phyloP scores from a whole-genome alignment of 2,888 invertebrate genomes.

The Machimus atricapillus region DNA sequence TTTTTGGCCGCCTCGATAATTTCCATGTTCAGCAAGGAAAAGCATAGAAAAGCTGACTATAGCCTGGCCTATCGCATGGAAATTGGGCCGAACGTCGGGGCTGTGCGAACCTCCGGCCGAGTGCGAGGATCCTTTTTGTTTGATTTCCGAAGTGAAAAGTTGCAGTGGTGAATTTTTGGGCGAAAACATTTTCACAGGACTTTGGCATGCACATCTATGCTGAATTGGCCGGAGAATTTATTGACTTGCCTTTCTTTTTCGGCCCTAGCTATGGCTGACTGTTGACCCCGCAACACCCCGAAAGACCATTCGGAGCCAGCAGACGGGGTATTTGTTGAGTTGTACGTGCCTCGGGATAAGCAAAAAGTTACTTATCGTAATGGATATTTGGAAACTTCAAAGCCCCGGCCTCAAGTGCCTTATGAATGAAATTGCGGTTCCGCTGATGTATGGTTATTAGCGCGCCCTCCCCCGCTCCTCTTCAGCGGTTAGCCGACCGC shows the following conservation, averaged over 20 bases:
- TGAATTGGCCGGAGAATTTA: conserved; percentile 27
- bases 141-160: conserved; percentile 32
- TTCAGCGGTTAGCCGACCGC: not conserved
- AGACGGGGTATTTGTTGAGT: not conserved
- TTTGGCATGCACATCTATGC: conserved; percentile 12
- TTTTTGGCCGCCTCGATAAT: not conserved
- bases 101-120: not conserved
- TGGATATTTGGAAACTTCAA: conserved; percentile 25
- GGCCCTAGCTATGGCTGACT: not conserved
- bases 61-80: conserved; percentile 9
- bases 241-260: not conserved
- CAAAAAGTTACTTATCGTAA: conserved; percentile 26
- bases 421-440: not conserved
- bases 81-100: not conserved
- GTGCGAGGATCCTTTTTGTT: conserved; percentile 12
- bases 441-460: not conserved
- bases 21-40: conserved; percentile 4
- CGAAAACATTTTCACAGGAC: conserved; percentile 17
- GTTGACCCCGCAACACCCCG: conserved; percentile 14
- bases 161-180: conserved; percentile 23
- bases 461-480: not conserved
- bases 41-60: not conserved
- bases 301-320: not conserved
- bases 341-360: conserved; percentile 21
- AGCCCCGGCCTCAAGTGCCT: not conserved